Evolutionary conservation across 2,888 invertebrate genomes (phyloP).

Genomic region (Acanthosepion esculentum): DNA sequence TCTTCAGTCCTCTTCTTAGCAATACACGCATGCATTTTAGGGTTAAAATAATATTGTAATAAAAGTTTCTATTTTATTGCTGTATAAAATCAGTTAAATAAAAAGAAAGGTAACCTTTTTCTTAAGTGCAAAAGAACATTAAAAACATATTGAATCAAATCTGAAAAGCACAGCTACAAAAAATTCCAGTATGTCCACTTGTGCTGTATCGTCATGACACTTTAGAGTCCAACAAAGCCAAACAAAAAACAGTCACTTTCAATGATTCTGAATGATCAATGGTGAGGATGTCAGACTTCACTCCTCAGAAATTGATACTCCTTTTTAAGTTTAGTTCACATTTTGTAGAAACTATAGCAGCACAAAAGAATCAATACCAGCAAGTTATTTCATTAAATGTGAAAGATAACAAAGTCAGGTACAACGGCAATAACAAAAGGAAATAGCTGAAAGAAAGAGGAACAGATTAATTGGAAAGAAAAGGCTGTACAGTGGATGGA

Average conservation of each 20-base stretch:
- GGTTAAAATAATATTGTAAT: not conserved
- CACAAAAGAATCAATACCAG: not conserved
- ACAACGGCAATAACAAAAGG: too few species aligned
- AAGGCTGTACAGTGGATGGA: not conserved
- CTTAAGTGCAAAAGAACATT: too few species aligned
- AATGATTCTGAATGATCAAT: not conserved
- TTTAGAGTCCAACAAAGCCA: not conserved
- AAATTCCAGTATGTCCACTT: not conserved
- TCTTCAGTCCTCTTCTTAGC: not conserved
- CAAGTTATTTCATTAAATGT: not conserved
- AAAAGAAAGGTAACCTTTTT: too few species aligned
- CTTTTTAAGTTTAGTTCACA: not conserved
- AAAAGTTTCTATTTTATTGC: not conserved
- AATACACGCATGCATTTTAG: not conserved
- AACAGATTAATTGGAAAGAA: not conserved
- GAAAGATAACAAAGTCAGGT: not conserved
- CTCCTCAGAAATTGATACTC: not conserved
- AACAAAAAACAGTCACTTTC: slow-evolving; percentile 11
- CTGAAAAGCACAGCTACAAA: too few species aligned
- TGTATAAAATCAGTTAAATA: not conserved
- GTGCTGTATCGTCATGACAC: not conserved
- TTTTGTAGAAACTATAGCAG: not conserved
- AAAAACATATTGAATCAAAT: not conserved
- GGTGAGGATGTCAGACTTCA: not conserved
- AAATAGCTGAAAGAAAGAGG: not conserved